These are phyloP conservation scores for Leptinotarsa haldemani DNA, from an alignment of 2,888 invertebrate genomes.

Conservation along the genomic window DNA sequence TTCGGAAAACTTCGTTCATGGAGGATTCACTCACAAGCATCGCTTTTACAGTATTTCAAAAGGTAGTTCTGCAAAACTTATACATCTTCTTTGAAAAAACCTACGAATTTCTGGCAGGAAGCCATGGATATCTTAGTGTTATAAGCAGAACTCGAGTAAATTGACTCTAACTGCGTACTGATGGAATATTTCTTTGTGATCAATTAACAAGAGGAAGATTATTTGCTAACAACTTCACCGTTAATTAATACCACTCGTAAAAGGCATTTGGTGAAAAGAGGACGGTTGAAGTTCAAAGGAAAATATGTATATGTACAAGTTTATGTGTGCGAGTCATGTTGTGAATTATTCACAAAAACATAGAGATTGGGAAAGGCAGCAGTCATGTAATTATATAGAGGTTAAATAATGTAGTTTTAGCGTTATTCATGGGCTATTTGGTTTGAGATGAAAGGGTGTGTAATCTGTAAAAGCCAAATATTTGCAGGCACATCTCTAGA, in stretches of 20 bases:
- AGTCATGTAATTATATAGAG: background rate
- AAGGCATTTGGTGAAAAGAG: background rate
- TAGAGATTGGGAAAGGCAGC: background rate
- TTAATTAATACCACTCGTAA: constrained; percentile 2
- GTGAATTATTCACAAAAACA: background rate
- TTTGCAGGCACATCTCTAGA: no score
- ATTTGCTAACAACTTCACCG: background rate
- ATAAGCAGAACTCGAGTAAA: background rate
- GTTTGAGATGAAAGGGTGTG: no score
- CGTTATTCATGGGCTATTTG: no score
- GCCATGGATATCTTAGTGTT: background rate
- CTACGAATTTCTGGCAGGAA: background rate
- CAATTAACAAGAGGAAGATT: background rate
- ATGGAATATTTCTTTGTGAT: constrained; percentile 11
- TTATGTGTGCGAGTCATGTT: background rate
- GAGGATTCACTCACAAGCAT: no score
- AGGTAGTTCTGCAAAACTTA: no score
- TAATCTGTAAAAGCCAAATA: no score
- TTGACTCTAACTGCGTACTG: background rate
- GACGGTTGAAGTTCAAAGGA: background rate
- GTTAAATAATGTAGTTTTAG: no score
- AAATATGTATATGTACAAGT: constrained; percentile 2
- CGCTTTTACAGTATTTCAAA: background rate
- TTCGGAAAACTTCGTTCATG: no score
- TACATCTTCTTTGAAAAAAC: background rate